Evolutionary conservation across 2,888 invertebrate genomes (phyloP), one percentile per base, ranked within the genome.

Genomic region (Hirtodrosophila alboralis): DNA sequence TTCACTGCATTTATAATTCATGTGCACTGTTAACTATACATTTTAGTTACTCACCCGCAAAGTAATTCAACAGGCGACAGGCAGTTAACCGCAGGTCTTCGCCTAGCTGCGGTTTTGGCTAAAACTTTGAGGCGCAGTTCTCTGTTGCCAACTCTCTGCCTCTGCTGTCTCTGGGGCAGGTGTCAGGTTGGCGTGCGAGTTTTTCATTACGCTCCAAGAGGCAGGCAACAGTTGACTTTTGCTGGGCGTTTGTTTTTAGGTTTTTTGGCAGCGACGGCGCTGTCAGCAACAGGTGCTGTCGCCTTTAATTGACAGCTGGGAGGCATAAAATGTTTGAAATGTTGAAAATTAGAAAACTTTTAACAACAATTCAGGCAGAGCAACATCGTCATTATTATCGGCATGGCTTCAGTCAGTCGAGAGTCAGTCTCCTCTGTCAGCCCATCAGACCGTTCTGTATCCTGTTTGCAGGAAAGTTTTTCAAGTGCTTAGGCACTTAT

Each of bases 321-420:
- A 77, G 85, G 77, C 81, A 84, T 83, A 72, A 83, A 79, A 83
- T 83, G 75, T 83, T 84, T 59, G 79, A 83, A 83, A 83, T 83
- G 83, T 76, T 70, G 81, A 79, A 84, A 81, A 83, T 84, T 84
- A 84, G 85, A 83, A 83, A 83, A 83, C 83, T 83, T 84, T 83
- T 83, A 83, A 76, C 84, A 84, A 77, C 75, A 78, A 78, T 75
- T 71, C 72, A 34, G 45, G 49, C 51, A 31, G 47, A n/a, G 44
- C 65, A 40, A 52, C 75, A 36, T 63, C 84, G 65, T 76, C 71
- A 76, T 76, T 74, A 83, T 83, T 83, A 78, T 78, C 79, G 76
- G 56, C 76, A 67, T 44, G 63, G 53, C 70, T 57, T 67, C 10
- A 44, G 18, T 26, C n/a, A n/a, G n/a, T n/a, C n/a, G n/a, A n/a